Percentiles rank a stretch among this genome's conserved stretches.
phyloP scores from a whole-genome alignment of 2,113 vertebrate genomes.

The Barnardius zonarius region DNA sequence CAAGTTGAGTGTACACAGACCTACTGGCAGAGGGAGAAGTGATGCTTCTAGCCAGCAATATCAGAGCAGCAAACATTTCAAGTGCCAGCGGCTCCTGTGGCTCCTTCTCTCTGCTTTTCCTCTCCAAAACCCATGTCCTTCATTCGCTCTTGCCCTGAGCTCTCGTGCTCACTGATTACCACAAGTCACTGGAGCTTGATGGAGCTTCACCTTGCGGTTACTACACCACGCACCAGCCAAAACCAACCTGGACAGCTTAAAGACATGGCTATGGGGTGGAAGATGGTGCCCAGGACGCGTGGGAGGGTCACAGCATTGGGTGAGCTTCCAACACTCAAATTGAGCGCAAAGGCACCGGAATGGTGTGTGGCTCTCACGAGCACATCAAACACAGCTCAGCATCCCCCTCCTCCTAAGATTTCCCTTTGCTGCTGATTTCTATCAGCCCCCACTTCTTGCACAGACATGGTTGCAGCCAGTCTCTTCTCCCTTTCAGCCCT shows the following conservation, averaged over 20 bases:
- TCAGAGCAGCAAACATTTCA: neutral
- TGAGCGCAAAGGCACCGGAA: accelerated
- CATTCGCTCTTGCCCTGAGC: constrained; percentile 8
- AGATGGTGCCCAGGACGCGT: accelerated
- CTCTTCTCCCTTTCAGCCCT: neutral
- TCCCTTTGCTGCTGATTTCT: neutral
- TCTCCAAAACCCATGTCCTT: neutral
- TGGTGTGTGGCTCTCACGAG: accelerated
- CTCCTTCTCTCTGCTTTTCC: neutral
- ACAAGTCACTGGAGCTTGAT: neutral
- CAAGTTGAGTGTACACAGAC: neutral
- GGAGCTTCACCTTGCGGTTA: neutral
- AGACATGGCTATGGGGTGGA: accelerated
- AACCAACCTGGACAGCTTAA: neutral
- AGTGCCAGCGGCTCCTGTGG: neutral
- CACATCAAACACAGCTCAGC: neutral
- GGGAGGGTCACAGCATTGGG: accelerated
- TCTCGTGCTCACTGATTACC: neutral
- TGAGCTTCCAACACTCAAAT: neutral
- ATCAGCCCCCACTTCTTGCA: neutral
- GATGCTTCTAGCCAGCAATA: neutral
- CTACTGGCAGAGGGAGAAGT: neutral
- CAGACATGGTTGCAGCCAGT: neutral
- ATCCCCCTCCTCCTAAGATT: neutral
- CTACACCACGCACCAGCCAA: accelerated